Conservation (phyloP, 2,888 invertebrate genomes). For the Drosophila robusta region DNA sequence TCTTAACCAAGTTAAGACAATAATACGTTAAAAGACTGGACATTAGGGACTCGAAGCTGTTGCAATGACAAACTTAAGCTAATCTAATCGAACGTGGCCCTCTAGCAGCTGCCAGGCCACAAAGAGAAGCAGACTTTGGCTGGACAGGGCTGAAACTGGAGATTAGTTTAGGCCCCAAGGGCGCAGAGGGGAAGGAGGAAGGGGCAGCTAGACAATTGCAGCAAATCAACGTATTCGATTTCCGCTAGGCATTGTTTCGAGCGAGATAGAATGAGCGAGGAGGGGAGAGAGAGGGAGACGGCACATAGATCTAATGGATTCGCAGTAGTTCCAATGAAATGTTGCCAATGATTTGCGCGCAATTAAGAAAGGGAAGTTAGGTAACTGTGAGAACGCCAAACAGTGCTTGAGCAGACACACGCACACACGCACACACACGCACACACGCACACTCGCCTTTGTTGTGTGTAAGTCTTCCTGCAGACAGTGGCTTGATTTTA, state of each 20-base stretch:
- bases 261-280: slow-evolving; percentile 1
- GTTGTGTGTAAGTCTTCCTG: slow-evolving; percentile 20
- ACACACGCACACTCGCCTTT: background rate
- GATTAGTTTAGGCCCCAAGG: slow-evolving; percentile 53
- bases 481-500: slow-evolving; percentile 54
- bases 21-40: slow-evolving; percentile 50
- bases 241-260: slow-evolving; percentile 47
- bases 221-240: slow-evolving; percentile 52
- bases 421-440: slow-evolving; percentile 6
- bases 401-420: slow-evolving; percentile 1
- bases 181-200: background rate
- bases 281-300: slow-evolving; percentile 1
- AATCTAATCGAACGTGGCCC: slow-evolving; percentile 16
- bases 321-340: slow-evolving; percentile 52
- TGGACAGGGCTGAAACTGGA: slow-evolving; percentile 32
- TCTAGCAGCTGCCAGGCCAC: slow-evolving; percentile 30
- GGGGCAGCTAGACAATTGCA: slow-evolving; percentile 61
- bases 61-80: slow-evolving; percentile 17
- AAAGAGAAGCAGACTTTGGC: slow-evolving; percentile 17
- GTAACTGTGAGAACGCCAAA: slow-evolving; percentile 51
- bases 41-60: slow-evolving; percentile 39
- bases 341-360: slow-evolving; percentile 51
- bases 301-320: slow-evolving; percentile 52
- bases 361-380: slow-evolving; percentile 59
- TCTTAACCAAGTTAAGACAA: slow-evolving; percentile 63